Evolutionary conservation across 2,888 invertebrate species (phyloP).

Genomic region (Dascillus cervinus): DNA sequence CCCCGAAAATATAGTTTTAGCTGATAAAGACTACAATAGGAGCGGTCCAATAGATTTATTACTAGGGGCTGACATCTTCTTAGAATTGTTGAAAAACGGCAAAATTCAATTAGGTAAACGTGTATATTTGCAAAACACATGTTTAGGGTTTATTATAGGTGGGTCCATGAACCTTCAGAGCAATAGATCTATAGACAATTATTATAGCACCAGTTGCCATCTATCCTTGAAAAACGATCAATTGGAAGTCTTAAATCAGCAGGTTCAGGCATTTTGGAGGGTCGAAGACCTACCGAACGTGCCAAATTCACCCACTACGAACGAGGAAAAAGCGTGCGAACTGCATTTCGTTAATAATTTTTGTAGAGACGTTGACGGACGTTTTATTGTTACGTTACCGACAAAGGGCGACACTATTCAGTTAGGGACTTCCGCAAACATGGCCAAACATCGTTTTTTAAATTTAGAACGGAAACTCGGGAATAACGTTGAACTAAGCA

Average conservation of each 20-base stretch:
- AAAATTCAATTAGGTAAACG: constrained; percentile 5
- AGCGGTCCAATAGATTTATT: constrained; percentile 15
- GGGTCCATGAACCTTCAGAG: no score
- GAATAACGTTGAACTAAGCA: not conserved
- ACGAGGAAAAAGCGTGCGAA: not conserved
- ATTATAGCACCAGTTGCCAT: no score
- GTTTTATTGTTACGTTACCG: not conserved
- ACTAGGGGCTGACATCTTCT: constrained; percentile 16
- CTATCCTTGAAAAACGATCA: no score
- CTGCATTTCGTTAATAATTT: not conserved
- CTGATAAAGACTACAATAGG: constrained; percentile 15
- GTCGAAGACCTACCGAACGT: constrained; percentile 13
- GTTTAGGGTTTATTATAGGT: constrained; percentile 17
- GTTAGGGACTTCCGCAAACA: not conserved
- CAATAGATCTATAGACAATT: no score
- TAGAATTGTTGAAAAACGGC: constrained; percentile 9
- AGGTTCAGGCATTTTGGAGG: constrained; percentile 14
- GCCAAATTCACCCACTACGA: no score
- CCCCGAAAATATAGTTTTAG: constrained; percentile 10
- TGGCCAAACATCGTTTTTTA: not conserved
- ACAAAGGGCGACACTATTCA: not conserved
- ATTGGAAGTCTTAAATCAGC: no score
- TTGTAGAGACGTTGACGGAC: not conserved
- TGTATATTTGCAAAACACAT: constrained; percentile 13
- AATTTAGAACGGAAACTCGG: not conserved